These are phyloP conservation scores for Tricholauxania praeusta DNA, from an alignment of 2,888 invertebrate species.

Conservation along the genomic window DNA sequence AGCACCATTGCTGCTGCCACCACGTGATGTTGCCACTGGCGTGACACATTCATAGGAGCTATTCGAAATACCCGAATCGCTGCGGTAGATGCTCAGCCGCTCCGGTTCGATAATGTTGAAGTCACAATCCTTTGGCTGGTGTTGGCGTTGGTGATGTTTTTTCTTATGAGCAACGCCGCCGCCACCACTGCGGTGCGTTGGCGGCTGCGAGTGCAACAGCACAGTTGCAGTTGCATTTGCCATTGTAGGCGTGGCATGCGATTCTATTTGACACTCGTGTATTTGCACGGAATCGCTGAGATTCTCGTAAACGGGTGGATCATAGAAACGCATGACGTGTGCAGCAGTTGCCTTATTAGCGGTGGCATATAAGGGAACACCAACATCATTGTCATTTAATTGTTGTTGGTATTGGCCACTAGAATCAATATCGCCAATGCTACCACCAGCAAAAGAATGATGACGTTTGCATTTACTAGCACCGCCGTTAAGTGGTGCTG, in stretches of 20 bases:
- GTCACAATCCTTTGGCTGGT: conserved; percentile 60
- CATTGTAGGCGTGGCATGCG: conserved; percentile 50
- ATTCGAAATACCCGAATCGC: conserved; percentile 68
- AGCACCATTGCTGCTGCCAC: conserved; percentile 24
- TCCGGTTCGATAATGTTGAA: conserved; percentile 65
- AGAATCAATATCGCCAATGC: conserved; percentile 64
- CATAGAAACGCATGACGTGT: conserved; percentile 59
- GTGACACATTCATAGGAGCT: conserved; percentile 71
- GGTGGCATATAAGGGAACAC: conserved; percentile 18
- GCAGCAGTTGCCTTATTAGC: conserved; percentile 47
- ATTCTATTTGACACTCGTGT: conserved; percentile 68
- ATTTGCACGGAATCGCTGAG: conserved; percentile 77
- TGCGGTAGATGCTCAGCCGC: conserved; percentile 66
- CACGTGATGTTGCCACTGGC: conserved; percentile 67
- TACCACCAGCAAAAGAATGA: conserved; percentile 67
- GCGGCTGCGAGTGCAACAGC: conserved; percentile 55
- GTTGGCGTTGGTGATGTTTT: conserved; percentile 64
- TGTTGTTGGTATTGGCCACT: conserved; percentile 48
- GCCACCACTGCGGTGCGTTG: conserved; percentile 43
- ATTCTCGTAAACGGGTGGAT: conserved; percentile 72
- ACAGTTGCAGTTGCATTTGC: conserved; percentile 54
- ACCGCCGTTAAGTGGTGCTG: conserved; percentile 31
- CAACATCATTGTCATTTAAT: conserved; percentile 20
- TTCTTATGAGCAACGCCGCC: conserved; percentile 57
- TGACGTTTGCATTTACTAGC: conserved; percentile 64